Conservation (phyloP, 2,797 vertebrate species). For the Coranthus polyacanthus region DNA sequence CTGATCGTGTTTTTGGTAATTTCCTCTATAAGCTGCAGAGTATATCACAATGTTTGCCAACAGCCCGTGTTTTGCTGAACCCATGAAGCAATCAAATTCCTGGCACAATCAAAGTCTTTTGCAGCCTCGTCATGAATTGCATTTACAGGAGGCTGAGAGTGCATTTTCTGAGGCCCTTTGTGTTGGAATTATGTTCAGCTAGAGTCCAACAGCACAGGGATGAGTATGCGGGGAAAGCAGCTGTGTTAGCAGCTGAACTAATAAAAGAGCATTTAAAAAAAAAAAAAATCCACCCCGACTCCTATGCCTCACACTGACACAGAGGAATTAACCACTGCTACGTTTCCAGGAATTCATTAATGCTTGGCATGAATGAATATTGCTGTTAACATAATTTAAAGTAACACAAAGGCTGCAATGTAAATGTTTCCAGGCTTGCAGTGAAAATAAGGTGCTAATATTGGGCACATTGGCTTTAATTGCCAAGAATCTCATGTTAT, state of each 20-base stretch:
- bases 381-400: conserved; percentile 44
- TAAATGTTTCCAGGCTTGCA: conserved; percentile 42
- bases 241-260: conserved; percentile 67
- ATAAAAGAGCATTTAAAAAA: conserved; percentile 67
- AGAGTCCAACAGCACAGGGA: conserved; percentile 50
- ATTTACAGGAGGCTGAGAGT: conserved; percentile 66
- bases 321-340: conserved; percentile 42
- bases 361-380: conserved; percentile 49
- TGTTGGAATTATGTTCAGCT: conserved; percentile 72
- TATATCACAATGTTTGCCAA: conserved; percentile 36
- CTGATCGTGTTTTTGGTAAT: conserved; percentile 28
- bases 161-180: conserved; percentile 67
- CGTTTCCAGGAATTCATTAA: conserved; percentile 61
- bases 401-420: conserved; percentile 37
- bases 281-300: conserved; percentile 33
- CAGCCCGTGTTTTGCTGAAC: conserved; percentile 23
- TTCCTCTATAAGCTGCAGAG: conserved; percentile 30
- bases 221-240: conserved; percentile 52
- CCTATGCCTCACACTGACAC: conserved; percentile 54
- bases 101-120: conserved; percentile 61
- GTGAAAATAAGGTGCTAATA: conserved; percentile 54
- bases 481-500: conserved; percentile 38
- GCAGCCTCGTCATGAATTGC: conserved; percentile 63
- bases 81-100: conserved; percentile 57
- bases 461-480: conserved; percentile 49